Evolutionary conservation across 2,888 invertebrate genomes (phyloP).

Genomic region (Uropetala carovei): DNA sequence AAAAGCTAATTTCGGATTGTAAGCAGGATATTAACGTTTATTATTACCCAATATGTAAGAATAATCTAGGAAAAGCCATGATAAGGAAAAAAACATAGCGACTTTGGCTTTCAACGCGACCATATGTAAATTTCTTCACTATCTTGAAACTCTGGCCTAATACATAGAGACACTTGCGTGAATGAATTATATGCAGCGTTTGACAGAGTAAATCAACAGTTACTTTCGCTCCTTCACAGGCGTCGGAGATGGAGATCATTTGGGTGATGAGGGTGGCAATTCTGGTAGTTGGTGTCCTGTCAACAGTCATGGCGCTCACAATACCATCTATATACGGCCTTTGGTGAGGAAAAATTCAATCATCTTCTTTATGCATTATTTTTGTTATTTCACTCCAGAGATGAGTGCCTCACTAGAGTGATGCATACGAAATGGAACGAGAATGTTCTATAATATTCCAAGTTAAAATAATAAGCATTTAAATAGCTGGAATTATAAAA

Average conservation of each 20-base stretch:
- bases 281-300: constrained; percentile 92
- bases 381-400: neutral
- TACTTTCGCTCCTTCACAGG: constrained; percentile 76
- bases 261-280: constrained; percentile 97
- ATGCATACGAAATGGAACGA: neutral
- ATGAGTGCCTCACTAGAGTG: neutral
- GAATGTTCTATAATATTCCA: neutral
- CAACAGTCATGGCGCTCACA: constrained; percentile 96
- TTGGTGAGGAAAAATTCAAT: constrained; percentile 82
- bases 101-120: neutral
- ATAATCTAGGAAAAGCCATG: too few species aligned
- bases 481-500: too few species aligned
- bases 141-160: neutral
- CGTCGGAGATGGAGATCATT: constrained; percentile 98
- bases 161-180: too few species aligned
- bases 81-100: too few species aligned
- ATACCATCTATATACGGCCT: constrained; percentile 98
- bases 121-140: neutral
- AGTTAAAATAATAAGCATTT: too few species aligned
- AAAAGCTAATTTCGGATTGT: too few species aligned
- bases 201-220: neutral
- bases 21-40: too few species aligned
- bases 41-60: too few species aligned
- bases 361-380: neutral
- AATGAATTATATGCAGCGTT: neutral